Evolutionary conservation across 2,888 invertebrate genomes (phyloP).

Genomic region (Chrysolina oricalcia): DNA sequence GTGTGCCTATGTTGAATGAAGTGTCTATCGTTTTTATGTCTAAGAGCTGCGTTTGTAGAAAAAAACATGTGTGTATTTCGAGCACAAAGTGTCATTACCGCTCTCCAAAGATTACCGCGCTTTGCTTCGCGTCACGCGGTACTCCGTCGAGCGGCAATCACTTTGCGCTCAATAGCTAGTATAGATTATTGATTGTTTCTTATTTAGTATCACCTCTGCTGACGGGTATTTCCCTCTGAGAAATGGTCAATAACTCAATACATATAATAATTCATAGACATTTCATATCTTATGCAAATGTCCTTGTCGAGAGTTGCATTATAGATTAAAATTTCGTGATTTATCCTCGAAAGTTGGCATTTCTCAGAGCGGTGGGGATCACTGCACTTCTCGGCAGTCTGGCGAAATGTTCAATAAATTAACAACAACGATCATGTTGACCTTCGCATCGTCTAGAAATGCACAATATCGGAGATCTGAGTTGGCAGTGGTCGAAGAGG

Average conservation of each 20-base stretch:
- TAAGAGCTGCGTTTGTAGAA: no score
- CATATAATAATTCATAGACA: slow-evolving; percentile 27
- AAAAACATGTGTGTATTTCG: no score
- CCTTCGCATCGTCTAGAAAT: slow-evolving; percentile 57
- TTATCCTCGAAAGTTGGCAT: slow-evolving; percentile 47
- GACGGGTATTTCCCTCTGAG: neutral
- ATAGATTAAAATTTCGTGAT: slow-evolving; percentile 62
- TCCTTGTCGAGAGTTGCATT: slow-evolving; percentile 59
- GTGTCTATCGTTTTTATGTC: no score
- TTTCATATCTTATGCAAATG: slow-evolving; percentile 41
- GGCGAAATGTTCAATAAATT: slow-evolving; percentile 58
- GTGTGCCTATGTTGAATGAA: no score
- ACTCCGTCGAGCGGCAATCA: no score
- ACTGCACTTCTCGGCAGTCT: slow-evolving; percentile 52
- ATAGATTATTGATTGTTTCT: no score
- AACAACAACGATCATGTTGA: slow-evolving; percentile 59
- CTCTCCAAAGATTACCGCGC: no score
- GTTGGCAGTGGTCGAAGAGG: slow-evolving; percentile 50
- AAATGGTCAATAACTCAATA: neutral
- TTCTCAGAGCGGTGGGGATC: slow-evolving; percentile 45
- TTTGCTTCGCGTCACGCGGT: no score
- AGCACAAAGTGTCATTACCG: no score
- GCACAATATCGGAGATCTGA: slow-evolving; percentile 58
- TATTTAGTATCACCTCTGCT: no score
- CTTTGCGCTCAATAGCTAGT: no score